These are phyloP conservation scores for Argyra leucocephala DNA, from an alignment of 2,888 invertebrate genomes.

Conservation along the genomic window DNA sequence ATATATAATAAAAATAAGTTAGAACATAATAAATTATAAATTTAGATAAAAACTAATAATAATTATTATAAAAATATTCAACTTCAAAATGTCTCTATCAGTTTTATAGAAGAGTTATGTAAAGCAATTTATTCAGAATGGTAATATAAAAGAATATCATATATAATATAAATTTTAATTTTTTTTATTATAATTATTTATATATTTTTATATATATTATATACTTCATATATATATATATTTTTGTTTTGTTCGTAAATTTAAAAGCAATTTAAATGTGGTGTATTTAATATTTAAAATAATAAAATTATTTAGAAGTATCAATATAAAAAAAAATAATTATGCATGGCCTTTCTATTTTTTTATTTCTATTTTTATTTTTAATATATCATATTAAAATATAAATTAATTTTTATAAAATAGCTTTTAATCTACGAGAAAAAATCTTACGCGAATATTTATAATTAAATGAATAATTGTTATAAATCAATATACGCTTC, in stretches of 20 bases:
- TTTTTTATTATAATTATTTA: background rate
- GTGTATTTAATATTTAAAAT: conserved; percentile 6
- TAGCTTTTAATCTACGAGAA: conserved; percentile 1
- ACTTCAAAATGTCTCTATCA: too few relatives aligned
- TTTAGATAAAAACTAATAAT: too few relatives aligned
- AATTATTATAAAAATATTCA: too few relatives aligned
- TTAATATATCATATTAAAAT: background rate
- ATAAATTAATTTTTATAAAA: background rate
- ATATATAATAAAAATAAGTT: too few relatives aligned
- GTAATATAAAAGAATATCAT: too few relatives aligned
- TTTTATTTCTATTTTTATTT: background rate
- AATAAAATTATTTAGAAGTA: background rate
- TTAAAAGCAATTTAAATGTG: conserved; percentile 1
- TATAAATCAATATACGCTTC: background rate
- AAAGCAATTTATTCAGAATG: too few relatives aligned
- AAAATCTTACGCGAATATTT: background rate
- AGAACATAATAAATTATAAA: too few relatives aligned
- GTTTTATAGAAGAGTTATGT: too few relatives aligned
- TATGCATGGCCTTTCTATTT: too few relatives aligned
- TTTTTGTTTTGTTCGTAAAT: background rate
- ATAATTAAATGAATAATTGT: too few relatives aligned
- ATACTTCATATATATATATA: background rate
- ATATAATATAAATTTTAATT: too few relatives aligned
- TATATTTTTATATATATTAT: background rate
- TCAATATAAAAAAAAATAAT: background rate